Conservation (phyloP, 1,140 invertebrate species). For the Tribolium castaneum region DNA sequence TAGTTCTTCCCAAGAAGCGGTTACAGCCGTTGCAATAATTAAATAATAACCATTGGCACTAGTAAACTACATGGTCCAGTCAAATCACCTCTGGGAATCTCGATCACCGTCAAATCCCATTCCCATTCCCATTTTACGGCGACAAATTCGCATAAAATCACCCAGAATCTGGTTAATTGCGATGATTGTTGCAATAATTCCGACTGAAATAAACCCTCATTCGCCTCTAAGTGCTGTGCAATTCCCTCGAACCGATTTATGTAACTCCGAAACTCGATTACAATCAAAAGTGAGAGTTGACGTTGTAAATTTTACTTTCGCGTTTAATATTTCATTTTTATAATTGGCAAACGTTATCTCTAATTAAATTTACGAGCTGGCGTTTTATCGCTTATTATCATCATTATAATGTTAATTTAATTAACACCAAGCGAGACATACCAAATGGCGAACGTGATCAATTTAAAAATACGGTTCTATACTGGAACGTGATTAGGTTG, state of each 20-base stretch:
- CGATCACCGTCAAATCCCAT: no score
- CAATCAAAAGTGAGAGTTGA: neutral
- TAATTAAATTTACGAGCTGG: conserved; percentile 13
- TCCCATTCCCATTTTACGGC: neutral
- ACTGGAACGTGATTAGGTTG: conserved; percentile 23
- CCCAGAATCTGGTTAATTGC: neutral
- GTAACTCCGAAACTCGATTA: neutral
- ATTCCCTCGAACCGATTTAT: neutral
- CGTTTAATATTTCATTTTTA: conserved; percentile 8
- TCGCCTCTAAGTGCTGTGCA: neutral
- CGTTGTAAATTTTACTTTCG: conserved; percentile 8
- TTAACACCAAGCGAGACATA: neutral
- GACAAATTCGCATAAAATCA: neutral
- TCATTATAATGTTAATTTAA: conserved; percentile 7
- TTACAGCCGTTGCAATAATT: neutral
- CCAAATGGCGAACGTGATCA: conserved; percentile 12
- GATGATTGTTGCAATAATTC: conserved; percentile 19
- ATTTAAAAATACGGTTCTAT: conserved; percentile 9
- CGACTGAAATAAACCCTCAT: neutral
- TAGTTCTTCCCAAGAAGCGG: neutral
- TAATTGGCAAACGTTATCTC: conserved; percentile 19
- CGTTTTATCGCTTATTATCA: neutral
- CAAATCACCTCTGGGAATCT: no score
- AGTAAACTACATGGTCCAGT: no score
- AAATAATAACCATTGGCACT: neutral